These are phyloP conservation scores for Theonella swinhoei DNA, from an alignment of 37 sponge, comb jelly and placozoan species.

Conservation along the genomic window DNA sequence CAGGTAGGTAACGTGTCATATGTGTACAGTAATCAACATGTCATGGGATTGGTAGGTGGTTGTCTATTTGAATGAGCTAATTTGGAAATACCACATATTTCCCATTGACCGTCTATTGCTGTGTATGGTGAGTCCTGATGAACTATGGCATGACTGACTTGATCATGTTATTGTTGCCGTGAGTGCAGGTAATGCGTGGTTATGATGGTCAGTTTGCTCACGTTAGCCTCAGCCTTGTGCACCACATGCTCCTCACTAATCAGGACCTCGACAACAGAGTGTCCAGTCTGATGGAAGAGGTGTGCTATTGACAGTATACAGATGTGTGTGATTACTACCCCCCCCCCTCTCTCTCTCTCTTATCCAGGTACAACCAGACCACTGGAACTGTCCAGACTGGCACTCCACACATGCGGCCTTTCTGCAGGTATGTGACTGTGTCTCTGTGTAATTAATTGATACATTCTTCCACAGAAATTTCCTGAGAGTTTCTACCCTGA, in stretches of 20 bases:
- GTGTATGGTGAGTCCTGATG: constrained; percentile 61
- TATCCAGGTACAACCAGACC: constrained; percentile 53
- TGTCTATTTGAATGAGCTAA: constrained; percentile 50
- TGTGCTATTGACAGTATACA: constrained; percentile 12
- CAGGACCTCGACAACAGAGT: constrained; percentile 60
- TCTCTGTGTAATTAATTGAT: neutral
- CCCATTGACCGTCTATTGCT: constrained; percentile 79
- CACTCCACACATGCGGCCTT: constrained; percentile 47
- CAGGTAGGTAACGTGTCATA: neutral
- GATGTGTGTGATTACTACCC: neutral
- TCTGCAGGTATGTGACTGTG: constrained; percentile 32
- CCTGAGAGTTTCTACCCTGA: constrained; percentile 65
- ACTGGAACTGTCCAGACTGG: constrained; percentile 61
- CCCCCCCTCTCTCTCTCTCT: neutral
- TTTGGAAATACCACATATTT: constrained; percentile 85
- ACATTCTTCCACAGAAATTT: constrained; percentile 29
- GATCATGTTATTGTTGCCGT: neutral
- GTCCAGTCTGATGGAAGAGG: constrained; percentile 50
- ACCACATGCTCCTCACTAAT: constrained; percentile 43
- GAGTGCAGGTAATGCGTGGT: constrained; percentile 32
- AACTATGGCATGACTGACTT: neutral
- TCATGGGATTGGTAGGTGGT: constrained; percentile 29
- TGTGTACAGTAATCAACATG: neutral
- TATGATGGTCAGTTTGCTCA: constrained; percentile 51
- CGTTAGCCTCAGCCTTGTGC: constrained; percentile 51